phyloP scores from a whole-genome alignment of 2,113 vertebrate species.

The Plestiodon gilberti region DNA sequence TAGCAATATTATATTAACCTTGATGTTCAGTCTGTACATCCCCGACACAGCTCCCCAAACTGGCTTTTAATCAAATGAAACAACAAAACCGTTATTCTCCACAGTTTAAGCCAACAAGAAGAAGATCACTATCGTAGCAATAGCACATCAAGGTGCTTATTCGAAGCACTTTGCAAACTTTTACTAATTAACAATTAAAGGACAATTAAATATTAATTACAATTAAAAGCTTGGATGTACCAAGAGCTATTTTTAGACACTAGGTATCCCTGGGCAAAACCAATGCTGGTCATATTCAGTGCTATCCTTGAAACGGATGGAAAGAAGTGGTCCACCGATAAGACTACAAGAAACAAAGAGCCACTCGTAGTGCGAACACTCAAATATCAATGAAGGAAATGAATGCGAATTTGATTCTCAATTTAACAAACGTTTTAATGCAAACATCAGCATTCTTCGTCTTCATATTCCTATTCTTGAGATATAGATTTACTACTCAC shows the following conservation, averaged over 20 bases:
- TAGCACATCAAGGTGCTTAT: neutral
- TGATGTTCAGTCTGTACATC: neutral
- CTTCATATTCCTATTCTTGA: too few species aligned
- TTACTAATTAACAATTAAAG: neutral
- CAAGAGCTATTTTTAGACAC: neutral
- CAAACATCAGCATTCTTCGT: too few species aligned
- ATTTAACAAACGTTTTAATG: too few species aligned
- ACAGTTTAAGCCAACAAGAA: neutral
- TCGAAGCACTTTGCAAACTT: neutral
- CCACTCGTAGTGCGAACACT: neutral
- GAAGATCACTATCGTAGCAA: neutral
- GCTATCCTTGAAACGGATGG: neutral
- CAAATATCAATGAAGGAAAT: neutral
- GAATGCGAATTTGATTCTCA: neutral
- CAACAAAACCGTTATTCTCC: neutral
- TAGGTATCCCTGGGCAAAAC: neutral
- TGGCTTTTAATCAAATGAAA: neutral
- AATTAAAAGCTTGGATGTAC: neutral
- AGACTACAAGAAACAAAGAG: neutral
- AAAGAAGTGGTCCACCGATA: neutral
- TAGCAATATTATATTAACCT: slow-evolving; percentile 12
- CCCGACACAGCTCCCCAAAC: neutral
- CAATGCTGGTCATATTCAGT: neutral
- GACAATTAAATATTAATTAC: neutral
- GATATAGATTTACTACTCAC: too few species aligned